These are phyloP conservation scores for Brachyrhaphis roseni DNA, from an alignment of 2,797 vertebrate species.

Conservation along the genomic window DNA sequence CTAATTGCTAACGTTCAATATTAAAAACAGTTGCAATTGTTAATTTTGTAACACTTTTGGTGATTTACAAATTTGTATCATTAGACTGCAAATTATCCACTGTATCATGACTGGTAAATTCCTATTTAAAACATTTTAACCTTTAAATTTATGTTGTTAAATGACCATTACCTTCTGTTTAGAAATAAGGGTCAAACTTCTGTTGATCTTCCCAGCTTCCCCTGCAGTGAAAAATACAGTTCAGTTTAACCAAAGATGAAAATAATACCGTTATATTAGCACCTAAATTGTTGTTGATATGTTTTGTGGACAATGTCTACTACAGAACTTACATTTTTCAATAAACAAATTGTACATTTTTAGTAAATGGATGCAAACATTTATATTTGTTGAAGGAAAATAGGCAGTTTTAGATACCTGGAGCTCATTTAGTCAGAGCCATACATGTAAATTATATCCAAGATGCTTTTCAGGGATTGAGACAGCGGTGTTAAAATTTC, in stretches of 20 bases:
- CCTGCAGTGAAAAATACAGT: slow-evolving; percentile 50
- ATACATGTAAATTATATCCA: background rate
- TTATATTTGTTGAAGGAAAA: background rate
- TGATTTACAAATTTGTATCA: background rate
- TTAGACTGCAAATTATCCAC: background rate
- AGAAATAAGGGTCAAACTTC: slow-evolving; percentile 60
- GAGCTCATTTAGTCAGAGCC: background rate
- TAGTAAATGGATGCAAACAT: background rate
- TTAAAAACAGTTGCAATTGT: background rate
- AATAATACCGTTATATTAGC: background rate
- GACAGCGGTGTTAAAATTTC: background rate
- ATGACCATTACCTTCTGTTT: slow-evolving; percentile 11
- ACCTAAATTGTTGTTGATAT: background rate
- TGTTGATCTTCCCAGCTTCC: slow-evolving; percentile 72
- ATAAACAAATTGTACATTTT: background rate
- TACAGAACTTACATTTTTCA: background rate
- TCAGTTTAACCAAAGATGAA: background rate
- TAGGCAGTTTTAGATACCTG: background rate
- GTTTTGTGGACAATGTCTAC: background rate
- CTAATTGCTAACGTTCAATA: background rate
- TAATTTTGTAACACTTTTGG: background rate
- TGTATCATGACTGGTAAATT: background rate
- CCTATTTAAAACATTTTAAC: background rate
- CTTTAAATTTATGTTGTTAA: background rate
- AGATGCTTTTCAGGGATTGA: background rate